Evolutionary conservation across 2,797 vertebrate genomes (phyloP), one percentile per base, ranked within the genome.

Genomic region (Valencia hispanica): DNA sequence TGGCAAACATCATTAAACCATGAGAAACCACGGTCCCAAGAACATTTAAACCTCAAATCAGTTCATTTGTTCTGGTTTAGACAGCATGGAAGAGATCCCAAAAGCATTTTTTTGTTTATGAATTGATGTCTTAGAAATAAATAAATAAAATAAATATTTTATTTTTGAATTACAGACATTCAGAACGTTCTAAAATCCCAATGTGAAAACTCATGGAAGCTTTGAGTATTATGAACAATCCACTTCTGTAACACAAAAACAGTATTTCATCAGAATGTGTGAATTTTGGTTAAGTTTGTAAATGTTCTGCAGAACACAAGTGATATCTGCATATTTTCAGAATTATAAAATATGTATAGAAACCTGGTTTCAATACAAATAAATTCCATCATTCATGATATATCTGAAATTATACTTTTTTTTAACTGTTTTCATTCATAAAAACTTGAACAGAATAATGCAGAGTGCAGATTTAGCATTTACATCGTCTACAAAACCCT

Each of bases 1-100:
- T 80, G 93, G 96, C 50, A 36, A 7, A 41, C 90, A 85, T 78
- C 39, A 69, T 51, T 91, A 82, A 92, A 72, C 25, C 43, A 43
- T 7, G 5, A 72, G 15, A 55, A 18, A n/a, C 36, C 34, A 39
- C 2, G 1, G 20, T 50, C 5, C 50, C 47, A 68, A 30, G 47
- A 34, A 22, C 10, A 9, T 53, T 53, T 12, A 43, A 30, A 5
- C 22, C 69, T 50, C 10, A 51, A 25, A 70, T n/a, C 32, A n/a
- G 27, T 50, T 34, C 2, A 48, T 39, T 66, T 43, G 17, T 47
- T 12, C 39, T 73, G 55, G 1, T 63, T 2, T 45, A 22, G 45
- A 43, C 57, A 30, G 18, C 32, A 70, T 25, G 5, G 20, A 25
- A 0, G 32, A 15, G 48, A 70, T 51, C 2, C 11, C 8, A 39